These are phyloP conservation scores for Platanista minor DNA, from an alignment of 2,113 vertebrate species.

Conservation along the genomic window DNA sequence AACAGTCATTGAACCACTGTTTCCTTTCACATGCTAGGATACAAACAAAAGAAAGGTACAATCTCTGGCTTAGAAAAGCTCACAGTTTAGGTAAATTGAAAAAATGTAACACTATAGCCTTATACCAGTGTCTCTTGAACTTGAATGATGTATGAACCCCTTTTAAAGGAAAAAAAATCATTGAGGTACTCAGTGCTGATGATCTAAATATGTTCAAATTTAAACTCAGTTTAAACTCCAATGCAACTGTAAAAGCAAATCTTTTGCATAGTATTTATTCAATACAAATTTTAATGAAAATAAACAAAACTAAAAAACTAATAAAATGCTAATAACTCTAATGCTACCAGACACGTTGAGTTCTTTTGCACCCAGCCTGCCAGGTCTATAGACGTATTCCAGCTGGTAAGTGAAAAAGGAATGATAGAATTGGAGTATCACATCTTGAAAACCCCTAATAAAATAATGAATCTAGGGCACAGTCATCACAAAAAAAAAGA, in stretches of 20 bases:
- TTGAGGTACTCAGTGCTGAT: neutral
- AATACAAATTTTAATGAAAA: neutral
- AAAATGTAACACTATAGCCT: neutral
- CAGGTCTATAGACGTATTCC: neutral
- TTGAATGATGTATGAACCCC: neutral
- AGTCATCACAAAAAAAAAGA: neutral
- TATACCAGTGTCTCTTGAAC: neutral
- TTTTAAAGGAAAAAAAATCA: neutral
- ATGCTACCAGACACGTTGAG: neutral
- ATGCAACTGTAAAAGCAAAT: neutral
- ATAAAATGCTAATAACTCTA: neutral
- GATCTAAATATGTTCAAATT: slow-evolving; percentile 14
- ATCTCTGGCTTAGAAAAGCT: neutral
- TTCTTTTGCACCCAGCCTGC: neutral
- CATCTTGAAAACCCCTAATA: neutral
- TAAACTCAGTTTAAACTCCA: neutral
- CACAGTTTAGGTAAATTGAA: neutral
- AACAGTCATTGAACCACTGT: neutral
- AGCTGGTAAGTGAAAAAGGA: neutral
- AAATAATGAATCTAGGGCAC: neutral
- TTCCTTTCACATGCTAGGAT: neutral
- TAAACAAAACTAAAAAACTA: neutral
- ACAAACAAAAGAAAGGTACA: neutral
- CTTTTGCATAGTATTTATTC: neutral
- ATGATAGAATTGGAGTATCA: neutral